Evolutionary conservation across 2,113 vertebrate genomes (phyloP).

Genomic region (Pheucticus melanocephalus): DNA sequence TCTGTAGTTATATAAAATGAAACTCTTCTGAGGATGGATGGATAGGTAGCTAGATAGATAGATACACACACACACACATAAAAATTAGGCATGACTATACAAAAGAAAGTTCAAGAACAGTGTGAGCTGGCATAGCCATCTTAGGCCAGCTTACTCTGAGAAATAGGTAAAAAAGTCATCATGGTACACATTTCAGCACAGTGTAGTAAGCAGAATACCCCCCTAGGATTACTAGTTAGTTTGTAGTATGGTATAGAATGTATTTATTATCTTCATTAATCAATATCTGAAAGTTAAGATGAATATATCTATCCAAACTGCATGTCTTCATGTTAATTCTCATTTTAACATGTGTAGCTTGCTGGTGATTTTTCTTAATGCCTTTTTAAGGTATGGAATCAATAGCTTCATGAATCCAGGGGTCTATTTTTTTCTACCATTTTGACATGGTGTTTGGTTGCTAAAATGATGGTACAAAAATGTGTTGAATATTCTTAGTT

Average conservation of each 20-base stretch:
- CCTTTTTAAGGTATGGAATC: background rate
- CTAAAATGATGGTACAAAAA: background rate
- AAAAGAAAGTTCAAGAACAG: background rate
- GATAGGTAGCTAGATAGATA: background rate
- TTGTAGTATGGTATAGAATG: background rate
- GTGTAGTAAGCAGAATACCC: background rate
- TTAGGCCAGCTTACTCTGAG: background rate
- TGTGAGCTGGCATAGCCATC: background rate
- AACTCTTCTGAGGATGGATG: background rate
- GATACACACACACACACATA: rapidly evolving
- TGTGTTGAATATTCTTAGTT: background rate
- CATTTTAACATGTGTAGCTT: background rate
- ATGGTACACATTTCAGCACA: background rate
- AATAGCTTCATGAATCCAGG: background rate
- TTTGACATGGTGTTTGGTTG: background rate
- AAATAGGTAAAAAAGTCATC: background rate
- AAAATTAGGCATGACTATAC: background rate
- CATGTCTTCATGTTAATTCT: background rate
- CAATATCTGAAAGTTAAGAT: background rate
- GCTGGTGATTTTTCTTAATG: background rate
- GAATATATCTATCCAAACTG: background rate
- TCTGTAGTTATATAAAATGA: background rate
- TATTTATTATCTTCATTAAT: background rate
- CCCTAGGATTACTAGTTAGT: background rate
- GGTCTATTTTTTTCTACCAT: background rate